Percentiles rank a stretch among this genome's conserved stretches.
phyloP scores from a whole-genome alignment of 2,113 vertebrate genomes.

The Camelus dromedarius region DNA sequence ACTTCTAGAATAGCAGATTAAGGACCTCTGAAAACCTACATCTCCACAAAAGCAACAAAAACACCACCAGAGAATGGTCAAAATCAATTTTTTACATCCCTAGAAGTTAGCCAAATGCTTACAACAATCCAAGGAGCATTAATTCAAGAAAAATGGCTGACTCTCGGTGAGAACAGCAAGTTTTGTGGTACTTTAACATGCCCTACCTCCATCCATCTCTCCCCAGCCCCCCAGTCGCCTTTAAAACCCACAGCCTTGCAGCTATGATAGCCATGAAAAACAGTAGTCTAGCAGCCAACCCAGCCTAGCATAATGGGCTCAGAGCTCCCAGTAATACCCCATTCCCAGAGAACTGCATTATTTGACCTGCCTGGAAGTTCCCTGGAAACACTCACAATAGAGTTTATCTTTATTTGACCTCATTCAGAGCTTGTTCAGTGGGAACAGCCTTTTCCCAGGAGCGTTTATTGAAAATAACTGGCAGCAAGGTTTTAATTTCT shows the following conservation, averaged over 20 bases:
- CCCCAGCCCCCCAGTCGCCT: neutral
- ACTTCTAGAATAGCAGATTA: neutral
- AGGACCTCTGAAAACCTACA: neutral
- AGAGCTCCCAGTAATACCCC: rapidly evolving
- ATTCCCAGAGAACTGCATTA: neutral
- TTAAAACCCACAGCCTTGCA: neutral
- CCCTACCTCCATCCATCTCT: neutral
- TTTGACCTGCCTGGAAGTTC: neutral
- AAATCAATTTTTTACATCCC: neutral
- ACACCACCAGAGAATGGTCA: neutral
- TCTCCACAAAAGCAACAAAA: neutral
- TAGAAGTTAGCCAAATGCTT: neutral
- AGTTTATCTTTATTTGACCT: neutral
- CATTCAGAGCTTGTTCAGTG: neutral
- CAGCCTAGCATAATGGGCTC: neutral
- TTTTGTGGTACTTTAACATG: neutral
- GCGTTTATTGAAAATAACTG: neutral
- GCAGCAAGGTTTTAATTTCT: neutral
- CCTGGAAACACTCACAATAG: neutral
- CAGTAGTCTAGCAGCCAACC: neutral
- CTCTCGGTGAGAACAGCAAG: neutral
- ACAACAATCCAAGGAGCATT: neutral
- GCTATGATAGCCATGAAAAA: neutral
- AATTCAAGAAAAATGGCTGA: neutral
- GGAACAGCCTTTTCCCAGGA: neutral